Evolutionary conservation across 2,888 invertebrate genomes (phyloP).

Genomic region (Ceriagrion tenellum): DNA sequence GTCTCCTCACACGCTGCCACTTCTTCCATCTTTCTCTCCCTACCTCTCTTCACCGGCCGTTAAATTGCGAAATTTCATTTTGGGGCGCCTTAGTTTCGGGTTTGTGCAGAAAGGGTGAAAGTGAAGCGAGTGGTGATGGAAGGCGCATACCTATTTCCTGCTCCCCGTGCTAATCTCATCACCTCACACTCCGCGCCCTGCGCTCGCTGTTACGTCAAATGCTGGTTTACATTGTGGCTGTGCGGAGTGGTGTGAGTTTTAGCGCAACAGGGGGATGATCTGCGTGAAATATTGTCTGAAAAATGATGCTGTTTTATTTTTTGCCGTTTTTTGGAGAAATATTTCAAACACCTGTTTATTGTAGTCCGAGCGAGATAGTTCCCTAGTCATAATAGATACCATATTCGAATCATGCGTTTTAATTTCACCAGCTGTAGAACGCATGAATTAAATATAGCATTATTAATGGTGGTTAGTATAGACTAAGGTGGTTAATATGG

Average conservation of each 20-base stretch:
- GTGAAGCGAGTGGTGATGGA: neutral
- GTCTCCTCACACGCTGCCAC: no score
- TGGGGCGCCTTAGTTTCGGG: neutral
- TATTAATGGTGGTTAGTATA: no score
- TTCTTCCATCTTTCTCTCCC: no score
- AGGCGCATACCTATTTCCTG: neutral
- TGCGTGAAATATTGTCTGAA: neutral
- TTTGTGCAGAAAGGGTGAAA: neutral
- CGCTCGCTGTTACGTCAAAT: neutral
- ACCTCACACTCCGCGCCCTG: neutral
- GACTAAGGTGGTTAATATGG: no score
- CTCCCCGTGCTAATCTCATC: neutral
- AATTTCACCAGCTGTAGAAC: no score
- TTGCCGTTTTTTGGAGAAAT: neutral
- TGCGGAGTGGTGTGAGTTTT: neutral
- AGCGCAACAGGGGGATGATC: neutral
- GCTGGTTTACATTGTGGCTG: neutral
- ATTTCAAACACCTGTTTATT: neutral
- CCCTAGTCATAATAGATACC: no score
- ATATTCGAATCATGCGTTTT: no score
- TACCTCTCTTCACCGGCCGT: neutral
- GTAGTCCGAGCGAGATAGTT: no score
- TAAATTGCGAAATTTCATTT: slow-evolving; percentile 17
- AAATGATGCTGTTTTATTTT: neutral
- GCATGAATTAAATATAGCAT: no score